These are phyloP conservation scores for Ciconia nigra DNA, from an alignment of 2,797 vertebrate genomes.

Conservation along the genomic window DNA sequence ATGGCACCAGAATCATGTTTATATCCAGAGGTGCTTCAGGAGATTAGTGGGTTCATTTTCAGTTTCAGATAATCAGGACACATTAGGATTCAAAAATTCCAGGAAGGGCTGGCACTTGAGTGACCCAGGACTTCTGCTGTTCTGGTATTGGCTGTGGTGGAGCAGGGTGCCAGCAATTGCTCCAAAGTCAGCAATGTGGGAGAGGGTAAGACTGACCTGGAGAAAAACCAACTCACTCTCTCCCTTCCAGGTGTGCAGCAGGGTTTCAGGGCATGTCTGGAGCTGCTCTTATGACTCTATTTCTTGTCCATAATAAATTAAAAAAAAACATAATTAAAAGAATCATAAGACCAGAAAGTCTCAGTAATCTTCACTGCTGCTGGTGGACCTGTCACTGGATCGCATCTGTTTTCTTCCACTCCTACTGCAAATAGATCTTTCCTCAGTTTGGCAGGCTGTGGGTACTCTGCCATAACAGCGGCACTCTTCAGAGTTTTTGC, in stretches of 20 bases:
- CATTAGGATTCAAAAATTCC: not conserved
- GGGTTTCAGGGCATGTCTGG: not conserved
- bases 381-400: not conserved
- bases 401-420: not conserved
- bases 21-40: not conserved
- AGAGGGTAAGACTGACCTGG: not conserved
- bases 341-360: not conserved
- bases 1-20: not conserved
- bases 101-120: not conserved
- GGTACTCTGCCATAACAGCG: not conserved
- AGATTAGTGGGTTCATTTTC: not conserved
- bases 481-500: not conserved
- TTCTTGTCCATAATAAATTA: not conserved
- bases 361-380: not conserved
- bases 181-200: not conserved
- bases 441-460: not conserved
- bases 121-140: not conserved
- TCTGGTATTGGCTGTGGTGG: not conserved
- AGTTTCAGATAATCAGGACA: not conserved
- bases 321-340: not conserved
- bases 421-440: not conserved
- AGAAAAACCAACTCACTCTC: not conserved
- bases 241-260: not conserved
- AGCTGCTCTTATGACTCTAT: not conserved
- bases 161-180: not conserved